Conservation (phyloP, 2,888 invertebrate species). For the Conus canariensis region DNA sequence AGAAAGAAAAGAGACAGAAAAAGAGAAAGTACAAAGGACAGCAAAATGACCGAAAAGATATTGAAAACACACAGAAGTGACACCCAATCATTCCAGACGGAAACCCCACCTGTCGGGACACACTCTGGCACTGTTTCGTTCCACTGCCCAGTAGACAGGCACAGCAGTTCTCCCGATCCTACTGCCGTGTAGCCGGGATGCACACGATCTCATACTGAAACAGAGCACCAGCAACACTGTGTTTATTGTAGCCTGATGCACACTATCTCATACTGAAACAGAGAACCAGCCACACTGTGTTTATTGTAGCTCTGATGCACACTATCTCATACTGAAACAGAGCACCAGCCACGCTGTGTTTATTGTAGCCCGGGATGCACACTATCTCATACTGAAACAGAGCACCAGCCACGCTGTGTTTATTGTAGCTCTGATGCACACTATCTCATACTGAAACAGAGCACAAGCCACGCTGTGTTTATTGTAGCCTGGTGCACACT, state of each 20-base stretch:
- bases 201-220: constrained; percentile 31
- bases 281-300: background rate
- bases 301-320: background rate
- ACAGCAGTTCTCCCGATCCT: background rate
- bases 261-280: background rate
- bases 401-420: background rate
- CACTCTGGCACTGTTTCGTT: background rate
- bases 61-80: background rate
- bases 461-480: background rate
- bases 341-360: too few relatives aligned
- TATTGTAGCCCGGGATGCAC: too few relatives aligned
- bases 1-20: too few relatives aligned
- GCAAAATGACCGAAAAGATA: background rate
- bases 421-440: background rate
- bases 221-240: background rate
- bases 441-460: background rate
- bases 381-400: background rate
- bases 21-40: background rate
- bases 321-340: background rate
- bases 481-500: background rate
- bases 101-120: background rate
- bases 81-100: background rate
- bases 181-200: constrained; percentile 11
- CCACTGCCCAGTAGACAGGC: background rate
- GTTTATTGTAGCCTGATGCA: background rate